Evolutionary conservation across 1,140 invertebrate species (phyloP), one percentile per base, ranked within the genome.

Genomic region (Spodoptera frugiperda): DNA sequence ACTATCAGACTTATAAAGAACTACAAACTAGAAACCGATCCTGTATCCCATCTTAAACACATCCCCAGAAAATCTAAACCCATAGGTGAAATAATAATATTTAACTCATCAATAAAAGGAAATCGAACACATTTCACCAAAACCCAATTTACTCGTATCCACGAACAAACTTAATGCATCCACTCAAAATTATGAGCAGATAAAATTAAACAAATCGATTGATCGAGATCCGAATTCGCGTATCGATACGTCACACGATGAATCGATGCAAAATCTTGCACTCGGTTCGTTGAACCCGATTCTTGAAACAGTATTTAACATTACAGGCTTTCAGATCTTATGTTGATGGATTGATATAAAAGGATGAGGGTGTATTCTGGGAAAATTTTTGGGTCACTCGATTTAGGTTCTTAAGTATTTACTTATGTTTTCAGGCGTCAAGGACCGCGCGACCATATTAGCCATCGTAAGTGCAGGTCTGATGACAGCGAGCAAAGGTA

Each of bases 331-430:
- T 65, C 46, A 14, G 61, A 15, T 61, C 14, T 15, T 21, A 14
- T 46, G 61, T 65, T 65, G 44, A 65, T 61, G 57, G 57, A 61
- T 39, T 61, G 57, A 39, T 39, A 8, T 61, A 61, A 61, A 61
- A 39, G 57, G 57, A 61, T 11, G 30, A 21, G n/a, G 17, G 10
- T n/a, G n/a, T 61, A 44, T 61, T 39, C 9, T 39, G 9, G 30
- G 33, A 61, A 25, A 15, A 61, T 33, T 21, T 30, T 2, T 1
- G 15, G 33, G 14, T 33, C 30, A 11, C 5, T 4, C 3, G 19
- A n/a, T 57, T 57, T 57, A n/a, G 30, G 25, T 59, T n/a, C 5
- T 51, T n/a, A 6, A 0, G 49, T 51, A 51, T 14, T 14, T 30
- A 30, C 25, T 30, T 5, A 5, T 30, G 5, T 30, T 3, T 30